Evolutionary conservation across 2,113 vertebrate genomes (phyloP), one percentile per base, ranked within the genome.

Genomic region (Vulpes vulpes): DNA sequence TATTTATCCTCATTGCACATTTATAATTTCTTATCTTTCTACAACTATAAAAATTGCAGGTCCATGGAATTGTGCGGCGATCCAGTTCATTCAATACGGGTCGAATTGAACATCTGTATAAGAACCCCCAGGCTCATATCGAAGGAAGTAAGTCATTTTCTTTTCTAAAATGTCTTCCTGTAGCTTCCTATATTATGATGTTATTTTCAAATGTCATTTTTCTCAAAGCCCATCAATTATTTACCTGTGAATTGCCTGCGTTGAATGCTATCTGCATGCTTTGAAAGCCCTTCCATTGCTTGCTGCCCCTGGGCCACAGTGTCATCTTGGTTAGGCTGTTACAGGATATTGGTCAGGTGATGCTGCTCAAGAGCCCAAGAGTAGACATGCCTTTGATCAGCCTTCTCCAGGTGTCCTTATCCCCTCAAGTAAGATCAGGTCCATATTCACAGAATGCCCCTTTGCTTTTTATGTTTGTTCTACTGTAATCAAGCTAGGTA

Each of bases 21-120:
- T 95, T 96, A 10, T 81, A 0, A 85, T 62, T 92, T 89, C 95
- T 92, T 93, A 30, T 32, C 30, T 96, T 93, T 97, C 10, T 25
- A 27, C 32, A 10, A 10, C 93, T 95, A 11, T 94, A 53, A 96
- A 93, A 38, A 65, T 94, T 38, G 51, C 96, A 99, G 99, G 99
- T 99, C 79, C 99, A 99, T n/a, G 99, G 99, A 74, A 99, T 99
- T 2, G 97, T 99, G 79, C 99, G 99, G 20, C 99, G 99, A 55
- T 99, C 99, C 87, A 99, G 99, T 97, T 99, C 99, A 73, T 99
- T 99, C 98, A 99, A 99, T 98, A 99, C 99, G 1, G 99, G 99
- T 57, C 99, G 99, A 83, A 99, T 99, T 71, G 99, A 99, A 81
- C 99, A 99, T 97, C 99, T 99, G 30, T 99, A 99, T 98, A 99